A percentile compares a stretch with the other conserved stretches of the same genome.
Evolutionary conservation across 2,888 invertebrate genomes (phyloP).

Genomic region (Drosophila anceps): DNA sequence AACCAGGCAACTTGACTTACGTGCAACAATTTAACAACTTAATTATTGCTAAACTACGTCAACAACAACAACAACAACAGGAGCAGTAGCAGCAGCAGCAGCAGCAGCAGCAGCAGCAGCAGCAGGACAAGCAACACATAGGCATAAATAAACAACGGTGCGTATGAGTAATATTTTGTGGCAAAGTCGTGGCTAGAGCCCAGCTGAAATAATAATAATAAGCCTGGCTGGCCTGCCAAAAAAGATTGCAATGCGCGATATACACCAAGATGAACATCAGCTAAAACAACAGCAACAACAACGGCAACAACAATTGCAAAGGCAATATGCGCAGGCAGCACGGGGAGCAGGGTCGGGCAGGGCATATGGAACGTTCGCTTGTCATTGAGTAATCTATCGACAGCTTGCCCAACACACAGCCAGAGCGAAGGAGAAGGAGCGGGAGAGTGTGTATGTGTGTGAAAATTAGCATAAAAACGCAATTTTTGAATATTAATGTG

Average conservation of each 20-base stretch:
- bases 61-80: slow-evolving; percentile 62
- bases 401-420: slow-evolving; percentile 64
- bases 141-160: slow-evolving; percentile 76
- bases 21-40: slow-evolving; percentile 84
- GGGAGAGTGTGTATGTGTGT: slow-evolving; percentile 60
- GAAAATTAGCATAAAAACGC: slow-evolving; percentile 85
- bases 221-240: slow-evolving; percentile 59
- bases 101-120: slow-evolving; percentile 21
- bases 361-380: slow-evolving; percentile 53
- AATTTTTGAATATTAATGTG: slow-evolving; percentile 85
- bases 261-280: slow-evolving; percentile 70
- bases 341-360: neutral
- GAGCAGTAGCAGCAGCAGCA: no score
- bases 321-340: neutral
- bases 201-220: slow-evolving; percentile 58
- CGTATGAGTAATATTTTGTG: slow-evolving; percentile 74
- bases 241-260: slow-evolving; percentile 77
- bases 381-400: slow-evolving; percentile 84
- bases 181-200: slow-evolving; percentile 55
- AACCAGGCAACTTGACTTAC: slow-evolving; percentile 74
- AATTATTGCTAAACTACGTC: slow-evolving; percentile 83
- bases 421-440: neutral
- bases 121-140: slow-evolving; percentile 31
- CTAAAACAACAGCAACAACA: slow-evolving; percentile 19
- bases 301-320: slow-evolving; percentile 12